Evolutionary conservation across 2,113 vertebrate genomes (phyloP).

Genomic region (Callocephalon fimbriatum): DNA sequence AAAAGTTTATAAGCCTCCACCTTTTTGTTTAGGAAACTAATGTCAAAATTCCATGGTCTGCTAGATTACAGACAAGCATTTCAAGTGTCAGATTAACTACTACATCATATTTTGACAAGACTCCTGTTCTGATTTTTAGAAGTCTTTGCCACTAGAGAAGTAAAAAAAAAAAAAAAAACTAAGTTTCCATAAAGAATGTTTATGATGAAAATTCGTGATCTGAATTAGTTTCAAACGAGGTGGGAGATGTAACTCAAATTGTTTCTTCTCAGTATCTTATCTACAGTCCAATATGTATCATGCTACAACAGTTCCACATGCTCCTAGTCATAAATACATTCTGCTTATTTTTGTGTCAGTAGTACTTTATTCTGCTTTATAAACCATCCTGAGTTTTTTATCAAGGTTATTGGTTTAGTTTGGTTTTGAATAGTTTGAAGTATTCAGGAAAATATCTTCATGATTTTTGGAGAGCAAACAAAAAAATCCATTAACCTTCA

Average conservation of each 20-base stretch:
- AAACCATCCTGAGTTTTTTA: neutral
- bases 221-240: neutral
- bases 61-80: neutral
- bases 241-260: neutral
- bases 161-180: neutral
- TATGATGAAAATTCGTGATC: neutral
- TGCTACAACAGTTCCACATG: neutral
- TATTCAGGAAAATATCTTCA: constrained; percentile 46
- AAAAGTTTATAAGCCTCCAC: neutral
- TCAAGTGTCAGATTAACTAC: neutral
- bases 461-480: constrained; percentile 52
- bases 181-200: neutral
- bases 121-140: neutral
- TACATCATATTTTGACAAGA: neutral
- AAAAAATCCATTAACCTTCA: constrained; percentile 74
- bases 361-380: neutral
- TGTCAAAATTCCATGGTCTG: neutral
- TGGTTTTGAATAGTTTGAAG: neutral
- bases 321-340: neutral
- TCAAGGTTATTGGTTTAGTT: neutral
- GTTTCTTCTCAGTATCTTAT: neutral
- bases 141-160: neutral
- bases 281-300: neutral
- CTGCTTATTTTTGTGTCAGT: neutral
- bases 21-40: neutral